Evolutionary conservation across 2,797 vertebrate genomes (phyloP), one percentile per base, ranked within the genome.

Genomic region (Acrossocheilus wenchowensis): DNA sequence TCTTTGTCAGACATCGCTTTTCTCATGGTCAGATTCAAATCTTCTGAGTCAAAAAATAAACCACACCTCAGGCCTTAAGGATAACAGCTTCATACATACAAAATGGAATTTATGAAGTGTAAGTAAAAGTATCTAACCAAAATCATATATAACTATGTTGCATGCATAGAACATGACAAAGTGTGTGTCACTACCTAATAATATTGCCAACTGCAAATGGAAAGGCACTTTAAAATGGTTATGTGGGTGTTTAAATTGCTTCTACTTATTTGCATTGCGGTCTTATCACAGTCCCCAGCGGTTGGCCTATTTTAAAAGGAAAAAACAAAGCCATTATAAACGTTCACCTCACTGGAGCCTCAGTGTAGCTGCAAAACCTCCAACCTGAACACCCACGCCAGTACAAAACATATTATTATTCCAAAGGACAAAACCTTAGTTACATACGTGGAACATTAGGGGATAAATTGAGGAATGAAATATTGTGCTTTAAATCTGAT

Each of bases 231-330:
- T 36, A 15, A 21, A n/a, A 52, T 0, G 30, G 10, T 57, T 82
- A 71, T 82, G 68, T 82, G 41, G 36, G 52, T 9, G 54, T 48
- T 83, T 75, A 64, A 64, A 75, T 75, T 7, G 21, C 72, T 23
- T 75, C 21, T n/a, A 17, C 12, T 83, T 17, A 83, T 62, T 45
- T 62, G 39, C 26, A 75, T 64, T 4, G 4, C 7, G n/a, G 8
- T 64, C 30, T 39, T 50, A 26, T 50, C 30, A 83, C 41, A 83
- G 39, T 43, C 26, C 57, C 43, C 26, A 48, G 3, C 52, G 34
- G 4, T 73, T 57, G 41, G 11, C 12, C 5, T 43, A 78, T 39
- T 81, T 68, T 5, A 26, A 62, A 34, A 34, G 14, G 0, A 1
- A 19, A 34, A 64, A 64, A 45, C 26, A 73, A n/a, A 71, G n/a